These are phyloP conservation scores for Zaprionus capensis DNA, from an alignment of 1,140 invertebrate species.

Conservation along the genomic window DNA sequence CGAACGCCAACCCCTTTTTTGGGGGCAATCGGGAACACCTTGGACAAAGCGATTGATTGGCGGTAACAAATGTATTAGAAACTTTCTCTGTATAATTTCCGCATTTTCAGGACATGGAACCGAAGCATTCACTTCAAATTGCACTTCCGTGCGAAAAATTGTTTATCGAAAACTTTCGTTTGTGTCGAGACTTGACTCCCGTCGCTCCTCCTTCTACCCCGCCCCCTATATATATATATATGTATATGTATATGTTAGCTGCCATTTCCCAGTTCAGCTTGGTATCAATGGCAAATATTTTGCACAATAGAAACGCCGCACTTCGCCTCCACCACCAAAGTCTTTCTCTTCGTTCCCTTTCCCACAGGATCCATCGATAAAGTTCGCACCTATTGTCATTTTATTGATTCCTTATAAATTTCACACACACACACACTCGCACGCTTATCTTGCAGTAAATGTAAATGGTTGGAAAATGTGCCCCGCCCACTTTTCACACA, in stretches of 20 bases:
- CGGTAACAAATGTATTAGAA: conserved; percentile 80
- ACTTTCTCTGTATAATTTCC: conserved; percentile 79
- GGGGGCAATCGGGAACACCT: conserved; percentile 20
- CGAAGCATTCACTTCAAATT: conserved; percentile 75
- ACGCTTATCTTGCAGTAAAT: conserved; percentile 77
- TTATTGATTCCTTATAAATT: conserved; percentile 83
- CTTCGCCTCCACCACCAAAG: background rate
- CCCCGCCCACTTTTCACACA: conserved; percentile 48
- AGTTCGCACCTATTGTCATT: conserved; percentile 81
- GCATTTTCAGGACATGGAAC: conserved; percentile 60
- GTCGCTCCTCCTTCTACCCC: background rate
- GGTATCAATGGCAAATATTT: conserved; percentile 47
- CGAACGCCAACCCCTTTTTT: conserved; percentile 7
- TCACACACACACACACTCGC: conserved; percentile 48
- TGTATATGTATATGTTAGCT: background rate
- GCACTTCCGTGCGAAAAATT: conserved; percentile 83
- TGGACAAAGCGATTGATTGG: conserved; percentile 62
- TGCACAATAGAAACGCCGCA: conserved; percentile 60
- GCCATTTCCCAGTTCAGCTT: background rate
- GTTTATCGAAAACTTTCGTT: conserved; percentile 77
- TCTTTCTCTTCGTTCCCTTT: background rate
- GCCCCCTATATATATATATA: conserved; percentile 5
- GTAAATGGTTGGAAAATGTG: conserved; percentile 76
- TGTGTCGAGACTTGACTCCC: conserved; percentile 10
- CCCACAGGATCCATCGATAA: conserved; percentile 54